A percentile compares a stretch with the other conserved stretches of the same genome.
Conservation (phyloP, 92 coral and sea anemone species). For the Siderastrea radians region DNA sequence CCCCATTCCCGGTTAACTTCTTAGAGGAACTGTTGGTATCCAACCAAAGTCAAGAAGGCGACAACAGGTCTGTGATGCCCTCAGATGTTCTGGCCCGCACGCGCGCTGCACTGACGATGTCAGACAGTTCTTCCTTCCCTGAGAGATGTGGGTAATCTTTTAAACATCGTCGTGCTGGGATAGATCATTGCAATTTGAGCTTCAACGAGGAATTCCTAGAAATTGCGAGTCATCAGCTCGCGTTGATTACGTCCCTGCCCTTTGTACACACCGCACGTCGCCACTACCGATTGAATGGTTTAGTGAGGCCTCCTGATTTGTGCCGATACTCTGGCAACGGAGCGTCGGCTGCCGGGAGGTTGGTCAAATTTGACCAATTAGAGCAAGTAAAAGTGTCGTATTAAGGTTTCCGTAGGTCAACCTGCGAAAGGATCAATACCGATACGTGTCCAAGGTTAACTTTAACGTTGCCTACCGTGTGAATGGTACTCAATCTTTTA, state of each 20-base stretch:
- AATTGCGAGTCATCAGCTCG: conserved; percentile 76
- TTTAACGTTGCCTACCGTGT: background rate
- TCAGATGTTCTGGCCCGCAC: conserved; percentile 76
- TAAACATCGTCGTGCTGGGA: conserved; percentile 52
- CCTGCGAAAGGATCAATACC: conserved; percentile 57
- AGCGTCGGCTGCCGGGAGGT: conserved; percentile 72
- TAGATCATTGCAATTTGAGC: conserved; percentile 55
- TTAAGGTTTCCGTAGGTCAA: conserved; percentile 47
- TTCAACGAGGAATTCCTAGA: conserved; percentile 77
- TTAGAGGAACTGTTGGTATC: conserved; percentile 69
- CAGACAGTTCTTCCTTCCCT: conserved; percentile 56
- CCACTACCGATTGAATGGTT: conserved; percentile 79
- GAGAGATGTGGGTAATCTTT: conserved; percentile 54
- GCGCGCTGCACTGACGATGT: conserved; percentile 73
- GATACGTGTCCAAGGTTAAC: background rate
- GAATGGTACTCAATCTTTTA: conserved; percentile 23
- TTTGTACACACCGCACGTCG: conserved; percentile 59
- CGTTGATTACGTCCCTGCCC: conserved; percentile 54
- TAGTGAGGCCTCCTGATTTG: conserved; percentile 67
- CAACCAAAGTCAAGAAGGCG: conserved; percentile 54
- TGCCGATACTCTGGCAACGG: conserved; percentile 59
- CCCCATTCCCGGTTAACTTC: conserved; percentile 42
- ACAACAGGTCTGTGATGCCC: conserved; percentile 84
- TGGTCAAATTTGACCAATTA: conserved; percentile 44
- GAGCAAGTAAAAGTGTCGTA: conserved; percentile 51